Evolutionary conservation across 2,113 vertebrate species (phyloP).

Genomic region (Cepphus grylle): DNA sequence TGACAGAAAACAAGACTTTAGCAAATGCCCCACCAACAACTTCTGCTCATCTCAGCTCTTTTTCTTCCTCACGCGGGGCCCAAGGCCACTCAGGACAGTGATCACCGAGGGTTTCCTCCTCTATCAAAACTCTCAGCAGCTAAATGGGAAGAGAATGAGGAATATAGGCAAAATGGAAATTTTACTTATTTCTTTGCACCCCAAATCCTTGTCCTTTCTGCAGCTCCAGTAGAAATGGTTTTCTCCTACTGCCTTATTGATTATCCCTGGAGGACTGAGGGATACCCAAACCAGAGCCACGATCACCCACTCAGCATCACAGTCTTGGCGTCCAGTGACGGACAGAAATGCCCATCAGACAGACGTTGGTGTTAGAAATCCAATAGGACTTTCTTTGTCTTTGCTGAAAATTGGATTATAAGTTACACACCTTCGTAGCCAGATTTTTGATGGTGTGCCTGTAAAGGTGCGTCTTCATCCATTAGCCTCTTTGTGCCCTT

Average conservation of each 20-base stretch:
- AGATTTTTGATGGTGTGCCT: background rate
- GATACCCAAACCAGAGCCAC: background rate
- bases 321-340: background rate
- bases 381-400: background rate
- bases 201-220: background rate
- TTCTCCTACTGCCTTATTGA: background rate
- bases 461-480: background rate
- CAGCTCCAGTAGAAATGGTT: background rate
- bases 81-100: background rate
- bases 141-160: background rate
- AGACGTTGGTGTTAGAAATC: background rate
- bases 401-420: background rate
- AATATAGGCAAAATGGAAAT: background rate
- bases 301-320: background rate
- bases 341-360: background rate
- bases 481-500: background rate
- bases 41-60: constrained; percentile 15
- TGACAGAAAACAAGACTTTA: background rate
- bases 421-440: accelerated
- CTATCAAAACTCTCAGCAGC: background rate
- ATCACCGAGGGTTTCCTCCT: background rate
- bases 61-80: background rate
- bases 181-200: background rate
- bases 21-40: background rate
- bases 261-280: background rate